phyloP scores from a whole-genome alignment of 2,113 vertebrate species.

The Genyomyrus donnyi region DNA sequence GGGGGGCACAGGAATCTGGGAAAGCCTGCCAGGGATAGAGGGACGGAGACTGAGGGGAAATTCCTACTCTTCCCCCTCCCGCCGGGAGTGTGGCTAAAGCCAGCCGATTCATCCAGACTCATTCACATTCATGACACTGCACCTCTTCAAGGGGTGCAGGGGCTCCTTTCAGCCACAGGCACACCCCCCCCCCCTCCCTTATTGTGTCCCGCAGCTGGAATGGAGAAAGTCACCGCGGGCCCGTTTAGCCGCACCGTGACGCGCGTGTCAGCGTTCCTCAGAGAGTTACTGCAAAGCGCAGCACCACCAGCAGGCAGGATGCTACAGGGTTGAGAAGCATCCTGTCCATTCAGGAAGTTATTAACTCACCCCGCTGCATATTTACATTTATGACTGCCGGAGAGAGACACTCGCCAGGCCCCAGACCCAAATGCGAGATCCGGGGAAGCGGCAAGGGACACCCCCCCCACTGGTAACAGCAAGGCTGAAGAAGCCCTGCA shows the following conservation, averaged over 20 bases:
- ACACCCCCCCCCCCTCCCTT: background rate
- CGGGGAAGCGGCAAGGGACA: background rate
- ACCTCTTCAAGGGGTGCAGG: background rate
- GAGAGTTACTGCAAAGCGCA: background rate
- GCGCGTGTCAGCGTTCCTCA: background rate
- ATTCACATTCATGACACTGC: constrained; percentile 1
- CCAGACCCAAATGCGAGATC: background rate
- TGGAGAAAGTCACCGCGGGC: background rate
- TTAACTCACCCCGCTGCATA: background rate
- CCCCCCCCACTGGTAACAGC: background rate
- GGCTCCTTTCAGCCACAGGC: background rate
- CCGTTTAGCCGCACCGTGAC: background rate
- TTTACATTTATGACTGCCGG: background rate
- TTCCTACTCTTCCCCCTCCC: background rate
- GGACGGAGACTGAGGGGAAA: background rate
- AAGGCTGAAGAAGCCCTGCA: background rate
- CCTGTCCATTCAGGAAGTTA: background rate
- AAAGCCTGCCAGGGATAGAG: background rate
- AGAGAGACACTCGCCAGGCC: background rate
- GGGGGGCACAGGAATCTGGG: background rate
- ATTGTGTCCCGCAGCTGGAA: background rate
- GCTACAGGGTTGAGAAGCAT: background rate
- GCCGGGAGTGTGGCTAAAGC: background rate
- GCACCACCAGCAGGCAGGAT: background rate
- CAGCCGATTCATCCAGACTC: background rate